A percentile compares a stretch with the other conserved stretches of the same genome.
phyloP scores from a whole-genome alignment of 2,888 invertebrate genomes.

The Axea sp. region DNA sequence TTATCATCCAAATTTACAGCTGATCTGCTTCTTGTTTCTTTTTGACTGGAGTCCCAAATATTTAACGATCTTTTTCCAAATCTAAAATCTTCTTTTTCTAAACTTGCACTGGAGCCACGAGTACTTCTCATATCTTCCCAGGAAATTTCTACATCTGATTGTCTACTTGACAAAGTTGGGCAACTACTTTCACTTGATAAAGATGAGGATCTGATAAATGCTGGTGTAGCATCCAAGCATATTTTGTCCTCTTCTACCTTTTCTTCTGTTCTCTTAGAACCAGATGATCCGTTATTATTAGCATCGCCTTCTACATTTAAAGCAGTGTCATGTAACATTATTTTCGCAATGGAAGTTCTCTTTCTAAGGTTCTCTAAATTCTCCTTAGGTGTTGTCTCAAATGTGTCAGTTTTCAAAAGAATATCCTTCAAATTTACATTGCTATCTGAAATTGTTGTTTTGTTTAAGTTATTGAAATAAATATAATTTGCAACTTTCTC shows the following conservation, averaged over 20 bases:
- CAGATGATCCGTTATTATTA: conserved; percentile 61
- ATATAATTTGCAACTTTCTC: too few species aligned
- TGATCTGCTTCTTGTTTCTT: conserved; percentile 43
- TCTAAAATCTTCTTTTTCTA: conserved; percentile 67
- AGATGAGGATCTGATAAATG: conserved; percentile 71
- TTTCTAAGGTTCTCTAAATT: conserved; percentile 75
- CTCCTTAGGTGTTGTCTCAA: conserved; percentile 71
- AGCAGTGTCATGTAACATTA: conserved; percentile 71
- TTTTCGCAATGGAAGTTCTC: conserved; percentile 74
- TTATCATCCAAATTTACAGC: conserved; percentile 67
- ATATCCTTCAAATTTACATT: conserved; percentile 76
- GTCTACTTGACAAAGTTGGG: conserved; percentile 73
- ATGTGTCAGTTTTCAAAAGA: conserved; percentile 70
- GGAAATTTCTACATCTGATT: conserved; percentile 72
- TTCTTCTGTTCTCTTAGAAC: conserved; percentile 56
- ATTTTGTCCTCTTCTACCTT: conserved; percentile 59
- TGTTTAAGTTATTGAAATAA: too few species aligned
- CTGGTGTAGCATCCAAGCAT: conserved; percentile 66
- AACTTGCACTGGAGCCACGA: conserved; percentile 60
- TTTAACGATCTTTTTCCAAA: conserved; percentile 35
- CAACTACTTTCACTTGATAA: conserved; percentile 74
- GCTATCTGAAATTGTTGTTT: too few species aligned
- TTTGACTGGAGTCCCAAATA: conserved; percentile 51
- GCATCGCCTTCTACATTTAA: conserved; percentile 48
- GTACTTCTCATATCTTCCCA: conserved; percentile 72